Evolutionary conservation across 2,113 vertebrate species (phyloP).

Genomic region (Gymnogyps californianus): DNA sequence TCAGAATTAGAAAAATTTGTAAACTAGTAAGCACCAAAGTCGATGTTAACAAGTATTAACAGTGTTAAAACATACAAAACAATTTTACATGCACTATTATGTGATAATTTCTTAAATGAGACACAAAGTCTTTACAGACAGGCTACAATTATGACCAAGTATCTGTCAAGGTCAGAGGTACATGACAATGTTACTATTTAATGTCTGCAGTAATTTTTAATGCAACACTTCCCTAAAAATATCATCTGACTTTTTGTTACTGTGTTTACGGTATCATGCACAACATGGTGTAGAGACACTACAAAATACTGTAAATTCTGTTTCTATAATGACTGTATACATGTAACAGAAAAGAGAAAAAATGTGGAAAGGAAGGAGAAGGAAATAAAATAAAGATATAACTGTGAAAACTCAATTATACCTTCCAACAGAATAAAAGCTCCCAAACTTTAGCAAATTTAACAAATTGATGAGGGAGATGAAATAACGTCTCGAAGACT

Average conservation of each 20-base stretch:
- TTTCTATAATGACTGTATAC: neutral
- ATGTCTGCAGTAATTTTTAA: neutral
- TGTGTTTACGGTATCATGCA: neutral
- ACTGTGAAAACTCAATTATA: neutral
- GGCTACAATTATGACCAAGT: neutral
- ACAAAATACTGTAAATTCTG: neutral
- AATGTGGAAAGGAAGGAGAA: neutral
- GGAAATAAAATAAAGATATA: neutral
- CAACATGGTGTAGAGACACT: neutral
- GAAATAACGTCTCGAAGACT: slow-evolving; percentile 1
- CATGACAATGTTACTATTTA: neutral
- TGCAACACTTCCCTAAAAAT: neutral
- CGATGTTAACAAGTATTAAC: neutral
- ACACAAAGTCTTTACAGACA: neutral
- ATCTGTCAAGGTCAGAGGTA: neutral
- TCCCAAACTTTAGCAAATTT: slow-evolving; percentile 1
- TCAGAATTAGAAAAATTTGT: neutral
- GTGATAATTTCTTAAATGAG: neutral
- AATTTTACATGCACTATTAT: neutral
- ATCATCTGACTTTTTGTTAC: neutral
- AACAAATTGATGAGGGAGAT: slow-evolving; percentile 18
- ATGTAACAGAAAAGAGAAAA: neutral
- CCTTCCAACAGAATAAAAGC: neutral
- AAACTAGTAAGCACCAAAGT: neutral
- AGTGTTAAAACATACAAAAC: neutral